Evolutionary conservation across 1,140 invertebrate genomes (phyloP).

Genomic region (Temnothorax nylanderi): DNA sequence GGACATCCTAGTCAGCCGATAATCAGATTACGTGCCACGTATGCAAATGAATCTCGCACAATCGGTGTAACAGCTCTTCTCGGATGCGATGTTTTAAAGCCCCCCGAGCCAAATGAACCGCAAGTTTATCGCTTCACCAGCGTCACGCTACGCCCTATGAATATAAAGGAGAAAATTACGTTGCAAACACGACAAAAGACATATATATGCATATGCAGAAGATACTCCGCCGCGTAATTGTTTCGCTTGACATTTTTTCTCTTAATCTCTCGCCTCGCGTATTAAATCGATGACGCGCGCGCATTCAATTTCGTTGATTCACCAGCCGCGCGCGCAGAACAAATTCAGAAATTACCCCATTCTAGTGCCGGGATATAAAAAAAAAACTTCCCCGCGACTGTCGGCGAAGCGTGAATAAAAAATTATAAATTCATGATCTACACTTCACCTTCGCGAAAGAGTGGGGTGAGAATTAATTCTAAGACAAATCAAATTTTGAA

Average conservation of each 20-base stretch:
- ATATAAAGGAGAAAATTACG: conserved; percentile 56
- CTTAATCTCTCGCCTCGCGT: neutral
- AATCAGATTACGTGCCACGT: conserved; percentile 37
- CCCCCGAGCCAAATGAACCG: conserved; percentile 42
- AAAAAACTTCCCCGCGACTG: neutral
- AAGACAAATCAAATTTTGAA: neutral
- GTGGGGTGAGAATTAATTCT: neutral
- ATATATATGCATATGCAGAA: conserved; percentile 12
- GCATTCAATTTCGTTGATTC: neutral
- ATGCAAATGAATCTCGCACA: conserved; percentile 44
- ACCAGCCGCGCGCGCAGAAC: neutral
- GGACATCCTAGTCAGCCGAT: conserved; percentile 28
- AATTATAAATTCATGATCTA: neutral
- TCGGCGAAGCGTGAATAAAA: neutral
- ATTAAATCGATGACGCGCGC: neutral
- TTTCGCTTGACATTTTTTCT: neutral
- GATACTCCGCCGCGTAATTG: neutral
- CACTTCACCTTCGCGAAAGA: neutral
- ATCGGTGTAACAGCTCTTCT: conserved; percentile 28
- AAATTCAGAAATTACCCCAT: neutral
- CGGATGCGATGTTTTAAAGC: conserved; percentile 33
- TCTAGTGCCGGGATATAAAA: neutral
- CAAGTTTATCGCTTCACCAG: conserved; percentile 54
- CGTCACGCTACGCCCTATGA: conserved; percentile 48
- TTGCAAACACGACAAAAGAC: conserved; percentile 42